Base-by-base conservation (phyloP, 2,888 invertebrate species). In the Uropetala carovei region DNA sequence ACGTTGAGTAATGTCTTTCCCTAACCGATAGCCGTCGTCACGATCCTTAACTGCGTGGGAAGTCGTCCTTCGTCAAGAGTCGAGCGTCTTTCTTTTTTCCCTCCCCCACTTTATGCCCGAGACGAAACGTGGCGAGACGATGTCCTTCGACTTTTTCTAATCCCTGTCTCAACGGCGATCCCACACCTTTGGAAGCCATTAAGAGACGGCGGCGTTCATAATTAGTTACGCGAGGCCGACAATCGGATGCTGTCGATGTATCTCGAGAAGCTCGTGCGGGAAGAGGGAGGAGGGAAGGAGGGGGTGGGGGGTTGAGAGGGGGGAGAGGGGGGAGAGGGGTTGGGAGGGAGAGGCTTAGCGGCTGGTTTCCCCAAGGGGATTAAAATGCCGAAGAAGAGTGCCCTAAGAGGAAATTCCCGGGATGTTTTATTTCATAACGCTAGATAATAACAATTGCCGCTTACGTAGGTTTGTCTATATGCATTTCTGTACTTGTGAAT, bases 71-170 rank as follows among this genome's bases (percentile, higher is more conserved):
- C 86, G 83, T 43, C 43, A 43, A 43, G 9, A 18, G 16, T 64
- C 43, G 27, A 64, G 30, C 60, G 16, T 30, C 60, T 11, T 86
- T 27, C 1, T 60, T 86, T 86, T 86, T 84, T 85, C 9, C 68
- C 43, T 43, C 43, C 43, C 43, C 43, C 43, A 43, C 43, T 82
- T 82, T 82, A 14, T 18, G 57, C 16, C 83, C 56, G 83, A 56
- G 83, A 82, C 83, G 83, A n/a, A 27, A 83, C 30, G 43, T 43
- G 83, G 83, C 83, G 83, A 43, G 83, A 86, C 86, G 22, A 27
- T 59, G 86, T 59, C 86, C 86, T 86, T 86, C 86, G 60, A 16
- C 57, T 59, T 27, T n/a, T 86, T 60, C 86, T 86, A 64, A 64
- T 86, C 60, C 60, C 85, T 83, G 57, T 83, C 83, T 30, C 57